Percentiles rank a stretch among this genome's conserved stretches.
phyloP scores from a whole-genome alignment of 2,797 vertebrate genomes.

The Tapera naevia region DNA sequence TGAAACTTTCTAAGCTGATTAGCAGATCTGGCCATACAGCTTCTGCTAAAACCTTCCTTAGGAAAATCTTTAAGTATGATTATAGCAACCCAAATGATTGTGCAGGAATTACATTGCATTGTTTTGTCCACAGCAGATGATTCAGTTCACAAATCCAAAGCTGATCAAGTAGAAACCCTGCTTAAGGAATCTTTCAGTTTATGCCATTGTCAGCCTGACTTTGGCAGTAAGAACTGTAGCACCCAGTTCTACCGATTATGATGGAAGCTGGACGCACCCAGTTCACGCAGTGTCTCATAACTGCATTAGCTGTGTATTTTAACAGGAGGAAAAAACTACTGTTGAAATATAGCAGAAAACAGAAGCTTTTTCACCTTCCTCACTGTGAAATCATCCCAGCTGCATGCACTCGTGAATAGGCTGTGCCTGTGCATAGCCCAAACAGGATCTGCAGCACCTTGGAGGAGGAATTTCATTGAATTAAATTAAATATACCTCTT shows the following conservation, averaged over 20 bases:
- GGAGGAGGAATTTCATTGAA: background rate
- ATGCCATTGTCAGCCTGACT: background rate
- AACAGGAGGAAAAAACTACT: background rate
- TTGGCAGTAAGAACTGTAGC: background rate
- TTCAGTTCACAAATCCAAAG: conserved; percentile 39
- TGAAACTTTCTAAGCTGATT: conserved; percentile 51
- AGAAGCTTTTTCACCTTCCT: background rate
- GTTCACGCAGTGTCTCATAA: background rate
- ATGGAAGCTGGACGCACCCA: background rate
- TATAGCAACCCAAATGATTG: conserved; percentile 6
- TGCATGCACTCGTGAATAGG: background rate
- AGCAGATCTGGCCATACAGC: background rate
- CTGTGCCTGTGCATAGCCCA: background rate
- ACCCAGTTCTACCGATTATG: background rate
- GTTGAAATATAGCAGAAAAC: background rate
- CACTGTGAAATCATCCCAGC: background rate
- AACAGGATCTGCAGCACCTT: background rate
- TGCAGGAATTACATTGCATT: conserved; percentile 17
- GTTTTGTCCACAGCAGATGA: conserved; percentile 23
- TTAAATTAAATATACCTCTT: background rate
- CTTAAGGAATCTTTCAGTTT: background rate
- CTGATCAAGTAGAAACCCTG: background rate
- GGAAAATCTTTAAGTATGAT: conserved; percentile 18
- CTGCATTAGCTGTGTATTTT: background rate
- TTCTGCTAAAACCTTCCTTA: conserved; percentile 37